Evolutionary conservation across 2,797 vertebrate species (phyloP), one percentile per base, ranked within the genome.

Genomic region (Gallinago nigripennis): DNA sequence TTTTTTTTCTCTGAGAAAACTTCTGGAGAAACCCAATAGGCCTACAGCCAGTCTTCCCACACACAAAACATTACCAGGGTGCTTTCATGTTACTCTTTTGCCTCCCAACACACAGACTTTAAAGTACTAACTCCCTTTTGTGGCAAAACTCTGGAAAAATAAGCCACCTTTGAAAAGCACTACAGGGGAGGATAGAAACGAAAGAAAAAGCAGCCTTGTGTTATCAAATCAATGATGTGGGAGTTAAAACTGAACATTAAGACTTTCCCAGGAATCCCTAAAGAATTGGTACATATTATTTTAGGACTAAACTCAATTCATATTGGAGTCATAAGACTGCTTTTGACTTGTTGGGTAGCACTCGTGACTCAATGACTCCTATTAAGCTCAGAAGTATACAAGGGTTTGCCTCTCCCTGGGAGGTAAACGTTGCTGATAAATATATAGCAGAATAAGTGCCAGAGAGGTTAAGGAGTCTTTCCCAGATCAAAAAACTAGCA

Each of bases 261-360:
- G 69, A 88, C 82, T 96, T 97, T 95, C 96, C 93, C 96, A 97
- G 35, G 78, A 93, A 86, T 96, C 96, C 81, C 97, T 63, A 37
- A 69, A 64, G 94, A 96, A 81, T 45, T 45, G 46, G 30, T 79
- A 89, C 54, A 54, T 95, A 86, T 85, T 87, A 83, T 94, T 91
- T 88, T 70, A 92, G 51, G 88, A 94, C 86, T 96, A 84, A 96
- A 91, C 57, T 63, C 81, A 92, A 92, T 90, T 76, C 83, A 69
- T 51, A 65, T 41, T 81, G 61, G 70, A 83, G 41, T 91, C 77
- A 57, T 24, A 90, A 61, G 71, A 58, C 33, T 82, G 56, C 53
- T 80, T 93, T 88, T 86, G 85, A 94, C 48, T 82, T 84, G 33
- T 31, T 50, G 60, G 43, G 68, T 82, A 83, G 88, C 64, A 53